Conservation (phyloP, 2,797 vertebrate species). For the Otolemur crassicaudatus region DNA sequence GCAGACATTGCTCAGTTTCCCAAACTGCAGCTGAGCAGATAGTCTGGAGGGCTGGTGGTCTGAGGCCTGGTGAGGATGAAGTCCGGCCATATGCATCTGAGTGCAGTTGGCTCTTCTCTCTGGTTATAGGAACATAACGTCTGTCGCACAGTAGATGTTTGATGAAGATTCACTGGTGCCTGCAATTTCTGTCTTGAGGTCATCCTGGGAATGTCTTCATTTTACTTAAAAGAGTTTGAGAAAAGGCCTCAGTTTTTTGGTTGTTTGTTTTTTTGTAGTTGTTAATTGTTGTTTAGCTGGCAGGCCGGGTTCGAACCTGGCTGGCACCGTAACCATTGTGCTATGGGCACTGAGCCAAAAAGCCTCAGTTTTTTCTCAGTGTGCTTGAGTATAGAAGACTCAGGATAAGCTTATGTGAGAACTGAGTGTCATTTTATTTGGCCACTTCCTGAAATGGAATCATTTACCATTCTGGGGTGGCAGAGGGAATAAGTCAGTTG, state of each 20-base stretch:
- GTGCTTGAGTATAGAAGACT: not conserved
- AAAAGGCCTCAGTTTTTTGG: not conserved
- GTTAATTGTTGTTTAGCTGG: no score
- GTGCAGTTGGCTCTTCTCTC: not conserved
- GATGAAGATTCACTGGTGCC: not conserved
- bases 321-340: no score
- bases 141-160: not conserved
- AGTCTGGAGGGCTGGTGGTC: not conserved
- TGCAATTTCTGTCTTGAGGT: not conserved
- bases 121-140: not conserved
- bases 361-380: not conserved
- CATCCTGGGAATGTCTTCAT: not conserved
- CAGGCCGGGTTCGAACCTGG: no score
- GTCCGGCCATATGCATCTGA: not conserved
- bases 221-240: not conserved
- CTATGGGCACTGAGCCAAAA: no score
- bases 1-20: conserved; percentile 14
- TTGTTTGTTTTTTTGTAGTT: no score
- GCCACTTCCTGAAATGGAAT: not conserved
- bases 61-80: not conserved
- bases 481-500: not conserved
- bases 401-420: not conserved
- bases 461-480: not conserved
- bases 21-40: not conserved
- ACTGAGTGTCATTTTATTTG: not conserved